phyloP scores from a whole-genome alignment of 2,797 vertebrate genomes.

The Mionectes olivaceus region DNA sequence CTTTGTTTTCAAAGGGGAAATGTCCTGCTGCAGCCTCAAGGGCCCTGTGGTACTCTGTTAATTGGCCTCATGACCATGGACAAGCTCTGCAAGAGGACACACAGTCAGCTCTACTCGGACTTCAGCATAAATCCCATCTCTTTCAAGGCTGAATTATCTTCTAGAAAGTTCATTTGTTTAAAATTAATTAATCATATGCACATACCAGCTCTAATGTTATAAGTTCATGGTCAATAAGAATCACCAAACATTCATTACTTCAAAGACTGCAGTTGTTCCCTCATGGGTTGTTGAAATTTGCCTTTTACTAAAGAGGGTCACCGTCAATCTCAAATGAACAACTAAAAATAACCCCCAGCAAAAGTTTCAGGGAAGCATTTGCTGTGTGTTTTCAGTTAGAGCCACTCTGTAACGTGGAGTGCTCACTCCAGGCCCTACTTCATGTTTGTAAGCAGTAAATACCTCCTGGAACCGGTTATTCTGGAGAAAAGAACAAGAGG shows the following conservation, averaged over 20 bases:
- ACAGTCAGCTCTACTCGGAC: not conserved
- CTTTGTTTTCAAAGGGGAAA: not conserved
- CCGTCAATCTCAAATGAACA: not conserved
- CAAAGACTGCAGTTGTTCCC: not conserved
- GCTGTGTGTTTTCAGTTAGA: not conserved
- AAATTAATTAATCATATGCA: not conserved
- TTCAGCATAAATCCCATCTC: not conserved
- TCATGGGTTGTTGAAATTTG: not conserved
- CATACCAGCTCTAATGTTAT: rapidly evolving
- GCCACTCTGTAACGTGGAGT: not conserved
- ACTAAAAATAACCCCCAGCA: not conserved
- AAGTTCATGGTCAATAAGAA: not conserved
- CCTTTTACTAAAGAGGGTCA: not conserved
- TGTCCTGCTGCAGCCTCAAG: not conserved
- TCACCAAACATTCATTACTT: not conserved
- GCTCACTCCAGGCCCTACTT: not conserved
- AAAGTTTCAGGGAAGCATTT: not conserved
- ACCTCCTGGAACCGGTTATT: not conserved
- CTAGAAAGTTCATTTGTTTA: not conserved
- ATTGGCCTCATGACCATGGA: rapidly evolving
- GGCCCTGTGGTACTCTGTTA: not conserved
- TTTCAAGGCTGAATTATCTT: not conserved
- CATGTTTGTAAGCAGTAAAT: not conserved
- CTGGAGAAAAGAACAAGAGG: not conserved
- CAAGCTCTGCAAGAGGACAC: not conserved